Base-by-base conservation (phyloP, 2,113 vertebrate species). In the Budorcas taxicolor region DNA sequence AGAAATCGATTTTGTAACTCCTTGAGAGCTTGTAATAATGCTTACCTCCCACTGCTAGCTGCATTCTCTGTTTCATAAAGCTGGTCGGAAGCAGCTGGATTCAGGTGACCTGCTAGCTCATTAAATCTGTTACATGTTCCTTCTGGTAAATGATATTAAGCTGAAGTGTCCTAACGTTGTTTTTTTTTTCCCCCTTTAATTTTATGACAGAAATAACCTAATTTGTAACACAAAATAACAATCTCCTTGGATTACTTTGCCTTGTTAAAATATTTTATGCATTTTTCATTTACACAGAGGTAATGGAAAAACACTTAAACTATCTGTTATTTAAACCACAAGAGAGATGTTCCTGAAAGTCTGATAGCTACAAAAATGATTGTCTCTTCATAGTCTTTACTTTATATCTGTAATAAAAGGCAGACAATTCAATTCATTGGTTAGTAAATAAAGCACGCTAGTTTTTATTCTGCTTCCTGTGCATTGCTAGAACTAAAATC, bases 381-480 rank as follows among this genome's bases (percentile, higher is more conserved):
- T 99, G 99, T 99, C 99, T 99, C 99, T 99, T 99, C 99, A 99
- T 99, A 99, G 99, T 99, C 99, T 99, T 99, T 99, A 99, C 99
- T 99, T 99, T 99, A 99, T 99, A 99, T 98, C 98, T 98, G 99
- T 99, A 99, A 99, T 99, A 99, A 99, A 99, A 99, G 99, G 99
- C 96, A 98, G 99, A 99, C 99, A 99, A 99, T 99, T 99, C 99
- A 99, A 99, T 99, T 99, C 99, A 99, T 99, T 95, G 99, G 99
- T 99, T 99, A 98, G 99, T 99, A 99, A 99, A 99, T 99, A 99
- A 99, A 99, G 98, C 97, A 98, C 86, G 96, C 98, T 98, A 98
- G 98, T 98, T 99, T 99, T 99, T 98, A 99, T 99, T 99, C 98
- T 99, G 98, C 98, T 99, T 99, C 98, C 97, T 98, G 98, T 97